phyloP scores from a whole-genome alignment of 2,888 invertebrate species.

The Euzophera pinguis region DNA sequence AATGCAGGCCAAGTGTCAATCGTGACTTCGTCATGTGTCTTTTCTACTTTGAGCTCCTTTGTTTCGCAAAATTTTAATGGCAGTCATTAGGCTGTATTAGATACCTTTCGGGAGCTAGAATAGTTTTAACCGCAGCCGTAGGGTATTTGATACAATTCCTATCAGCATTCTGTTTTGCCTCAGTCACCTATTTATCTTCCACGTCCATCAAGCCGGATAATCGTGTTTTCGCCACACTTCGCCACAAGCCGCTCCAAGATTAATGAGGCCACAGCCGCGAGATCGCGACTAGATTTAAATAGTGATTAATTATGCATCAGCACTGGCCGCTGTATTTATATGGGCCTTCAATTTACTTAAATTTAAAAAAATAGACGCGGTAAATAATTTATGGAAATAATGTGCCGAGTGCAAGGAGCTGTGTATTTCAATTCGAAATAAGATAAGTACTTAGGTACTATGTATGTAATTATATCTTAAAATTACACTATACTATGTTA shows the following conservation, averaged over 20 bases:
- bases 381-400: neutral
- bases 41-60: no score
- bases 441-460: no score
- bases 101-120: no score
- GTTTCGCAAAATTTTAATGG: no score
- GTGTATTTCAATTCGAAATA: neutral
- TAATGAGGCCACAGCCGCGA: neutral
- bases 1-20: no score
- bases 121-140: no score
- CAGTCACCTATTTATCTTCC: slow-evolving; percentile 1
- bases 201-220: slow-evolving; percentile 2
- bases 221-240: slow-evolving; percentile 10
- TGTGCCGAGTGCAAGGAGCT: neutral
- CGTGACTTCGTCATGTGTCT: no score
- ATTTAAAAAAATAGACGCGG: neutral
- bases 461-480: no score
- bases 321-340: neutral
- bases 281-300: slow-evolving; percentile 10
- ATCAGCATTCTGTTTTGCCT: neutral
- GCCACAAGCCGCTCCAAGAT: slow-evolving; percentile 8
- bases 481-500: no score
- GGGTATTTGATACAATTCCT: neutral
- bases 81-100: no score
- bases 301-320: slow-evolving; percentile 10
- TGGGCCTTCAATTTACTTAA: neutral